A percentile compares a stretch with the other conserved stretches of the same genome.
Evolutionary conservation across 2,888 invertebrate species (phyloP).

Genomic region (Margaritifera margaritifera): DNA sequence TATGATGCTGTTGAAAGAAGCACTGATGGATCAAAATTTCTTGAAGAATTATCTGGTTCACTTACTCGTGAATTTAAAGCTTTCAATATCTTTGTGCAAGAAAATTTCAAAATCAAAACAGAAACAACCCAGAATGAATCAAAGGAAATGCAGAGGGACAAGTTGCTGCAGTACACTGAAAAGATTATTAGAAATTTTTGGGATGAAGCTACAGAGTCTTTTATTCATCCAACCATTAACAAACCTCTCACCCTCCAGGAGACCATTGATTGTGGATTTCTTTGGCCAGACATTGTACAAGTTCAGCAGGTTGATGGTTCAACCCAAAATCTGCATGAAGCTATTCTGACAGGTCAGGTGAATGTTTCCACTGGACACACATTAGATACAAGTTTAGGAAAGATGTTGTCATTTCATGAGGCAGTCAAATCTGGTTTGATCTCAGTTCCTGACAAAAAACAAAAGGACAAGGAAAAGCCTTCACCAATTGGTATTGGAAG

Average conservation of each 20-base stretch:
- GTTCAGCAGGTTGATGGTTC: slow-evolving; percentile 43
- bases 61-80: too few relatives aligned
- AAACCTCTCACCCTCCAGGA: slow-evolving; percentile 53
- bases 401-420: slow-evolving; percentile 71
- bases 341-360: slow-evolving; percentile 75
- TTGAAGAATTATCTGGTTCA: too few relatives aligned
- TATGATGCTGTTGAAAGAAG: too few relatives aligned
- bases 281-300: slow-evolving; percentile 47
- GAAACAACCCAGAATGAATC: too few relatives aligned
- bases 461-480: slow-evolving; percentile 39
- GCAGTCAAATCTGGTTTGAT: slow-evolving; percentile 54
- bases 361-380: slow-evolving; percentile 81
- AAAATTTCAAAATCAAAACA: too few relatives aligned
- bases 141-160: not conserved
- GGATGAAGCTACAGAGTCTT: slow-evolving; percentile 42
- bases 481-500: slow-evolving; percentile 50
- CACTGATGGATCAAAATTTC: too few relatives aligned
- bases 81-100: too few relatives aligned
- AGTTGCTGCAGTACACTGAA: slow-evolving; percentile 32
- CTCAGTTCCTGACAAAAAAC: slow-evolving; percentile 37
- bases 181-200: slow-evolving; percentile 52
- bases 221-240: slow-evolving; percentile 54
- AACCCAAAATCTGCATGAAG: slow-evolving; percentile 54
- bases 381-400: slow-evolving; percentile 73
- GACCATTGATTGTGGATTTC: slow-evolving; percentile 55